Conservation (phyloP, 2,888 invertebrate genomes). For the Scaptomyza caliginosa region DNA sequence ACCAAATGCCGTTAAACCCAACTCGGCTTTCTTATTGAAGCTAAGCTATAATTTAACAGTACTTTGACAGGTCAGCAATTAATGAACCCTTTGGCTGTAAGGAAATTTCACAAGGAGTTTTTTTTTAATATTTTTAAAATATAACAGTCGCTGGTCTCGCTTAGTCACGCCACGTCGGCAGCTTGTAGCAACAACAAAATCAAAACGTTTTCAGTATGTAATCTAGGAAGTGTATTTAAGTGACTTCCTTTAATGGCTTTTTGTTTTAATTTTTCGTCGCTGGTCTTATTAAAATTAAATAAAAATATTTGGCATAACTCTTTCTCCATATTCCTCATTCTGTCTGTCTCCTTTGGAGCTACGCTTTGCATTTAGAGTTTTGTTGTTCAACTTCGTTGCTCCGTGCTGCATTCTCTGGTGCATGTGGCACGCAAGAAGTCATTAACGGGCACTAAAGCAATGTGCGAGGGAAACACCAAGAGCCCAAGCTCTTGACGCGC, state of each 20-base stretch:
- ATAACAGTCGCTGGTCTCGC: conserved; percentile 5
- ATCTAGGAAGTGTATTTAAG: conserved; percentile 42
- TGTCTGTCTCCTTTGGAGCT: conserved; percentile 4
- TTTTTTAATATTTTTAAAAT: background rate
- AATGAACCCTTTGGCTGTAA: conserved; percentile 7
- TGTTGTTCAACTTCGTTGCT: conserved; percentile 6
- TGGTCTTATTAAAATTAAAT: conserved; percentile 58
- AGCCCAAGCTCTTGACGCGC: conserved; percentile 28
- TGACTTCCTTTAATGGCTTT: background rate
- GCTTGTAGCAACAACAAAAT: conserved; percentile 59
- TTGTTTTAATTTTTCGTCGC: background rate
- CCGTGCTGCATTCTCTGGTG: conserved; percentile 39
- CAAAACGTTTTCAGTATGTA: conserved; percentile 37
- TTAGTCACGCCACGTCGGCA: conserved; percentile 51
- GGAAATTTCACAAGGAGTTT: conserved; percentile 7
- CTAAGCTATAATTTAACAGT: conserved; percentile 6
- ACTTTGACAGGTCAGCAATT: conserved; percentile 2
- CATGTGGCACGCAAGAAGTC: conserved; percentile 76
- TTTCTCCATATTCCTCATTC: background rate
- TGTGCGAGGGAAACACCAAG: conserved; percentile 34
- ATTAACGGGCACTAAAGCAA: conserved; percentile 56
- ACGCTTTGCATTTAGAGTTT: conserved; percentile 51
- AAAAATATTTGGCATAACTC: conserved; percentile 51
- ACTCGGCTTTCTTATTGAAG: conserved; percentile 5
- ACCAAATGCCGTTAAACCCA: background rate